phyloP scores from a whole-genome alignment of 2,888 invertebrate species.

The Cephonodes hylas region DNA sequence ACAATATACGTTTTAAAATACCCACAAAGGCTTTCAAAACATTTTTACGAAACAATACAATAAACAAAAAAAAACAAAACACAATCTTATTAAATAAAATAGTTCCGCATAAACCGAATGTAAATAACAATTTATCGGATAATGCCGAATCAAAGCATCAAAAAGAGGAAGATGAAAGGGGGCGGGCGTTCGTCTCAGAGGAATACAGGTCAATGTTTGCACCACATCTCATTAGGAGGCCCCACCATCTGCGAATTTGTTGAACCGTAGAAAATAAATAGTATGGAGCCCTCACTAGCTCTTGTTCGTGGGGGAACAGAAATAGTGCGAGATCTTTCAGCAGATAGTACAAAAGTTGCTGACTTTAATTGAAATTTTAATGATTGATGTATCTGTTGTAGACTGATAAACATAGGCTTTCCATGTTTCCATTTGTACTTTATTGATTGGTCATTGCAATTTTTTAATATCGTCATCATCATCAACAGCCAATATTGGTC shows the following conservation, averaged over 20 bases:
- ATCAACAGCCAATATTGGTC: too few relatives aligned
- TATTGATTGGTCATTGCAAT: too few relatives aligned
- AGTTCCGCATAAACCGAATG: constrained; percentile 11
- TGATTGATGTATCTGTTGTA: too few relatives aligned
- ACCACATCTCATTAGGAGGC: constrained; percentile 69
- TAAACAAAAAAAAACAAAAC: not conserved
- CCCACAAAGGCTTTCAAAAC: too few relatives aligned
- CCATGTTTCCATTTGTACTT: too few relatives aligned
- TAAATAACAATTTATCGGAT: constrained; percentile 22
- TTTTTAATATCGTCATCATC: too few relatives aligned
- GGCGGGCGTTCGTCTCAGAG: constrained; percentile 40
- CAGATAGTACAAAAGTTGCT: not conserved
- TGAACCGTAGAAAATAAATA: constrained; percentile 69
- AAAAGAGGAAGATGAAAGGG: constrained; percentile 20
- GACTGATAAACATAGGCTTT: too few relatives aligned
- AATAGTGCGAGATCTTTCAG: not conserved
- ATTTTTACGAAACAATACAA: not conserved
- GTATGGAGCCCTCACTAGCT: constrained; percentile 33
- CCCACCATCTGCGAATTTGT: constrained; percentile 47
- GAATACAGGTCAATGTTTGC: constrained; percentile 61
- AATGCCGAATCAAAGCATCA: constrained; percentile 25
- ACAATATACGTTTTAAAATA: too few relatives aligned
- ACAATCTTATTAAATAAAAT: not conserved
- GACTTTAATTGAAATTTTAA: not conserved
- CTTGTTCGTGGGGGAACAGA: constrained; percentile 34